A percentile compares a stretch with the other conserved stretches of the same genome.
These are phyloP conservation scores for Gouania willdenowi DNA, from an alignment of 2,797 vertebrate species.

Conservation along the genomic window DNA sequence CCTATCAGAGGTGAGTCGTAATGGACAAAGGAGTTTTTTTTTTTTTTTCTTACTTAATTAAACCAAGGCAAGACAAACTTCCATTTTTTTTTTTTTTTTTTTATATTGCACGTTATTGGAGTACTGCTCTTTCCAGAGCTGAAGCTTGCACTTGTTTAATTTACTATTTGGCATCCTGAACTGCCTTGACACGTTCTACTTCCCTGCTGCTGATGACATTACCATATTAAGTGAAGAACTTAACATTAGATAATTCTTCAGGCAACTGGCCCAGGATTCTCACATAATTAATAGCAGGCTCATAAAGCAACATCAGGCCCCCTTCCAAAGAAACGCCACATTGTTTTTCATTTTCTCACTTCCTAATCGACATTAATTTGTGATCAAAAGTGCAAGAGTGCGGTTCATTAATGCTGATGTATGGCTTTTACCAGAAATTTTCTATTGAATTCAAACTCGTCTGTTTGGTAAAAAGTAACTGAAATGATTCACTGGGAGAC, in stretches of 20 bases:
- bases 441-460: conserved; percentile 6
- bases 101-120: no score
- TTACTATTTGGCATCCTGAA: neutral
- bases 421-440: conserved; percentile 9
- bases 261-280: conserved; percentile 38
- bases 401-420: conserved; percentile 20
- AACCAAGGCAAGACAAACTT: no score
- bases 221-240: conserved; percentile 38
- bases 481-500: neutral
- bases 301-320: conserved; percentile 26
- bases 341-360: conserved; percentile 11
- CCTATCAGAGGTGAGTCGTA: no score
- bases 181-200: neutral
- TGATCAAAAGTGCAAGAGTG: conserved; percentile 7
- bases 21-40: no score
- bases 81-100: no score
- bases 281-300: conserved; percentile 31
- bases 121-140: no score
- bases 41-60: no score
- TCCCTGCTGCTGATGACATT: conserved; percentile 21
- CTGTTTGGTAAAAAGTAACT: neutral
- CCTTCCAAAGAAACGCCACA: conserved; percentile 13
- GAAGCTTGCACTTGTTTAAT: neutral
- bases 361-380: conserved; percentile 19
- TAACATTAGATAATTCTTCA: conserved; percentile 25